These are phyloP conservation scores for Xyrauchen texanus DNA, from an alignment of 2,113 vertebrate species.

Conservation along the genomic window DNA sequence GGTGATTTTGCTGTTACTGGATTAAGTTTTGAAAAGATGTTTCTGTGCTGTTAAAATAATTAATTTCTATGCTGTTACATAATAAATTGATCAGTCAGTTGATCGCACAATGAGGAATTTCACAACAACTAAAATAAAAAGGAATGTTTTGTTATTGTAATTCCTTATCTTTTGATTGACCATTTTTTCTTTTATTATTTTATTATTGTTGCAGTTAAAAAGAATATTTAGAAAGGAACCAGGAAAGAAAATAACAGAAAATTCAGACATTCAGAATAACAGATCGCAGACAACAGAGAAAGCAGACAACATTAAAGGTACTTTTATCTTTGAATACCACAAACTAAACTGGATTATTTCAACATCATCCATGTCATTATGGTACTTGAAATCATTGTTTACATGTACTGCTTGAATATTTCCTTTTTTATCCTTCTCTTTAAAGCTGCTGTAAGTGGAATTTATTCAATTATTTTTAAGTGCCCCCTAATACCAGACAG, in stretches of 20 bases:
- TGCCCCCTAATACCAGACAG: neutral
- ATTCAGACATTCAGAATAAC: constrained; percentile 74
- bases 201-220: constrained; percentile 74
- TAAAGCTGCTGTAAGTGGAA: too few species aligned
- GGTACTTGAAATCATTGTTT: neutral
- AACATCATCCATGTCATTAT: too few species aligned
- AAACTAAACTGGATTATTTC: neutral
- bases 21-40: neutral
- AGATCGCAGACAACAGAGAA: constrained; percentile 66
- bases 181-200: neutral
- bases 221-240: constrained; percentile 89
- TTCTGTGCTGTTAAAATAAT: neutral
- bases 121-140: too few species aligned
- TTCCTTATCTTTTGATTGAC: too few species aligned
- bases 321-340: neutral
- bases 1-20: neutral
- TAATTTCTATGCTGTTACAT: neutral
- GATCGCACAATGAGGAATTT: too few species aligned
- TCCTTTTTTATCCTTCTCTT: too few species aligned
- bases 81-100: neutral
- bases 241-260: constrained; percentile 84
- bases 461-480: neutral
- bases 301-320: constrained; percentile 55
- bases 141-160: too few species aligned
- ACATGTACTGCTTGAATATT: neutral